Percentiles rank a stretch among this genome's conserved stretches.
These are phyloP conservation scores for Actenoides lindsayi DNA, from an alignment of 2,113 vertebrate species.

Conservation along the genomic window DNA sequence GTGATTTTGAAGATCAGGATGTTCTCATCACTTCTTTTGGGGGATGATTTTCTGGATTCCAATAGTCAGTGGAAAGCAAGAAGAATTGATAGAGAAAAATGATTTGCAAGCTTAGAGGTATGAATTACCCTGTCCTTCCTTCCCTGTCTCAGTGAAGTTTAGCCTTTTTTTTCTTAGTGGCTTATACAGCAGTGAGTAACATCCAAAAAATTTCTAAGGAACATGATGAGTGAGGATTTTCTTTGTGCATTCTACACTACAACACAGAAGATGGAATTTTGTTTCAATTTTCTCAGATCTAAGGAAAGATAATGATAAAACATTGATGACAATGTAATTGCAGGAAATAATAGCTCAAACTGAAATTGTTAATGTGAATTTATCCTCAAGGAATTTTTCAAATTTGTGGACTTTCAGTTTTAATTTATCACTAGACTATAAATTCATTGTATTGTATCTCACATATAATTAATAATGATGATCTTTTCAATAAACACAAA, in stretches of 20 bases:
- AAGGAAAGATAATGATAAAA: background rate
- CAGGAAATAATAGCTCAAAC: background rate
- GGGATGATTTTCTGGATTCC: background rate
- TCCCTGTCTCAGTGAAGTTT: background rate
- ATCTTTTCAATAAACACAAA: background rate
- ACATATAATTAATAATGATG: background rate
- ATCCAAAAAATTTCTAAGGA: background rate
- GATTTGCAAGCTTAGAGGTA: background rate
- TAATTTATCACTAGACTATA: background rate
- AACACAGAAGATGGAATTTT: background rate
- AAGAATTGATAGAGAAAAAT: background rate
- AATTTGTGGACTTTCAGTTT: background rate
- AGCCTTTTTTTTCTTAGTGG: background rate
- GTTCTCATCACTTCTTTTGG: background rate
- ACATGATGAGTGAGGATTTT: background rate
- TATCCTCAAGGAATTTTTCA: slow-evolving; percentile 1
- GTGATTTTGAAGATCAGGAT: background rate
- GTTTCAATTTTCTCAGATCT: background rate
- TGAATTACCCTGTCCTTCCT: background rate
- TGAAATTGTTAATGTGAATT: background rate
- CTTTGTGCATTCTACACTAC: background rate
- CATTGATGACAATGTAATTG: background rate
- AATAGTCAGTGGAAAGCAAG: background rate
- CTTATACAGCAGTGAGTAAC: background rate
- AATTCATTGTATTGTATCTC: background rate